Percentiles rank a stretch among this genome's conserved stretches.
phyloP scores from a whole-genome alignment of 2,113 vertebrate species.

The Carassius auratus region DNA sequence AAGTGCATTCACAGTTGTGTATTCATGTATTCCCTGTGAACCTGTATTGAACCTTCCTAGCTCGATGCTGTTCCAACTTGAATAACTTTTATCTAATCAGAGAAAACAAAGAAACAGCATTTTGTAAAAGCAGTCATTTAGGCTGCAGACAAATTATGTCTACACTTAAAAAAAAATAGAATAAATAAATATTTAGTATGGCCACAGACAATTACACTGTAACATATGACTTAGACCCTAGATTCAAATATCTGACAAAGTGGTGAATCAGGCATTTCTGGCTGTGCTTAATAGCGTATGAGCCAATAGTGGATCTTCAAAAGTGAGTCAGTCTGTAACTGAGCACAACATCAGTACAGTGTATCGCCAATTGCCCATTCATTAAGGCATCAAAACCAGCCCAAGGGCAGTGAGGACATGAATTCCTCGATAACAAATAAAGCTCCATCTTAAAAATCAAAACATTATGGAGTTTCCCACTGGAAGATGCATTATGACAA shows the following conservation, averaged over 20 bases:
- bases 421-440: background rate
- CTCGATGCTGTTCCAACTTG: no score
- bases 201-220: background rate
- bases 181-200: no score
- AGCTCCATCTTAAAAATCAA: slow-evolving; percentile 3
- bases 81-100: no score
- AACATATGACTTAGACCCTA: background rate
- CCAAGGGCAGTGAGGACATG: slow-evolving; percentile 14
- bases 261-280: background rate
- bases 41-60: no score
- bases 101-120: no score
- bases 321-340: background rate
- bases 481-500: background rate
- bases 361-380: slow-evolving; percentile 18
- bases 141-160: no score
- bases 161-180: no score
- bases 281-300: slow-evolving; percentile 16
- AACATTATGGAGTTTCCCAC: background rate
- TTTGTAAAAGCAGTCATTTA: no score
- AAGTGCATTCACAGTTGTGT: no score
- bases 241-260: background rate
- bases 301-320: background rate
- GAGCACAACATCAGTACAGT: slow-evolving; percentile 22
- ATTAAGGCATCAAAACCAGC: slow-evolving; percentile 17
- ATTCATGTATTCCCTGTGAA: no score